Evolutionary conservation across 2,113 vertebrate genomes (phyloP).

Genomic region (Diphyllodes magnificus): DNA sequence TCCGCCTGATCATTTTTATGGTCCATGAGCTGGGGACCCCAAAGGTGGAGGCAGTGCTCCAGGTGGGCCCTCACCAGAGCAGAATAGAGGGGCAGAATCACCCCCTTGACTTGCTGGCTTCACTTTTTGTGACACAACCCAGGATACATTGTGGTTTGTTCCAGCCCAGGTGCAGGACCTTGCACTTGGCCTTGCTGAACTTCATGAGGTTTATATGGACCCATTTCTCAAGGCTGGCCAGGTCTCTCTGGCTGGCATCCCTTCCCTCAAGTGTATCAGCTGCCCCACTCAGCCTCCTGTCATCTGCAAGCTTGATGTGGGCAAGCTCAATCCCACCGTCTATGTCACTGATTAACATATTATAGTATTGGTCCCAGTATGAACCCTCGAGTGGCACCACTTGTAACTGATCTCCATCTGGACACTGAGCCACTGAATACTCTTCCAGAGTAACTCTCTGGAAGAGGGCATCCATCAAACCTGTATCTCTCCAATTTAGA

Average conservation of each 20-base stretch:
- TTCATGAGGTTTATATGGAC: neutral
- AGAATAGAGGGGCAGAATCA: neutral
- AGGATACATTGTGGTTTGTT: rapidly evolving
- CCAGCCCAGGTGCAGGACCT: neutral
- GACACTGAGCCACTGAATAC: neutral
- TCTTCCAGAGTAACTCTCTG: neutral
- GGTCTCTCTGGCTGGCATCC: neutral
- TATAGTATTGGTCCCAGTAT: neutral
- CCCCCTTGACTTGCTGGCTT: neutral
- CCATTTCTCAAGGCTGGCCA: neutral
- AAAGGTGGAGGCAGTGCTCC: neutral
- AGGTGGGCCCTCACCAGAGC: neutral
- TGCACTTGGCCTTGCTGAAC: neutral
- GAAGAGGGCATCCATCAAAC: neutral
- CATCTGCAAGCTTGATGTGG: neutral
- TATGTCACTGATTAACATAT: neutral
- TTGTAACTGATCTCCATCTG: neutral
- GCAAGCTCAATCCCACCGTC: neutral
- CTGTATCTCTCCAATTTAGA: neutral
- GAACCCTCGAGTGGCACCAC: neutral
- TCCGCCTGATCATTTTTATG: neutral
- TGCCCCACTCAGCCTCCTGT: neutral
- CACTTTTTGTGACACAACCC: neutral
- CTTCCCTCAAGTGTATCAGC: neutral
- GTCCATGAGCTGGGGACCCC: too few species aligned